Base-by-base conservation (phyloP, 2,888 invertebrate species). In the Meloe dianella region DNA sequence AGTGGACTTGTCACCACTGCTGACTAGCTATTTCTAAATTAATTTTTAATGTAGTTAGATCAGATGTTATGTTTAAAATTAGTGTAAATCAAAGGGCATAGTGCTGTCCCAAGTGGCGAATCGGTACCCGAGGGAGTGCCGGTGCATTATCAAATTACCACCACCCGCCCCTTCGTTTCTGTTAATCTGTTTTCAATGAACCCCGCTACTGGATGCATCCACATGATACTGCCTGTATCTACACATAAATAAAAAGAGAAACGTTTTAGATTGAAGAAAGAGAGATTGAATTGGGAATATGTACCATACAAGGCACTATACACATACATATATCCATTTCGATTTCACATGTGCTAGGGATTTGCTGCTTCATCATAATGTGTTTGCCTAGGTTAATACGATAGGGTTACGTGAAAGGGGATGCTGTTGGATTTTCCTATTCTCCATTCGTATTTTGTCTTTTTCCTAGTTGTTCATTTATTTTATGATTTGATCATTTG, bases 101-200 rank as follows among this genome's bases (percentile, higher is more conserved):
- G 77, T 75, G 69, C 74, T 69, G 77, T 79, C 82, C 76, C 78
- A 68, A 66, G 79, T 74, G 80, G 78, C 73, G 72, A 76, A 70
- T 64, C 76, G 68, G 73, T 66, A 65, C 79, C 73, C 74, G 64
- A 71, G 79, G 80, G 79, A 77, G 71, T 73, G 73, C 74, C 78
- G 75, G 80, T 82, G 83, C 83, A 84, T 84, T 84, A 84, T 84
- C 84, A 84, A 84, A 84, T 84, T 84, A 84, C 84, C 83, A 81
- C 82, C 82, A 79, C 79, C 83, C 83, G 80, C 82, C 83, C 80
- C 79, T 75, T 74, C 75, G 79, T 79, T 82, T 80, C 79, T 77
- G 82, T 82, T 84, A 84, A 84, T 84, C 84, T 83, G 82, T 84
- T 84, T 83, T 83, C 84, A 83, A 84, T 84, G 83, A 82, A 82